Base-by-base conservation (phyloP, 1,140 invertebrate species). In the Aphaenogaster rudis region DNA sequence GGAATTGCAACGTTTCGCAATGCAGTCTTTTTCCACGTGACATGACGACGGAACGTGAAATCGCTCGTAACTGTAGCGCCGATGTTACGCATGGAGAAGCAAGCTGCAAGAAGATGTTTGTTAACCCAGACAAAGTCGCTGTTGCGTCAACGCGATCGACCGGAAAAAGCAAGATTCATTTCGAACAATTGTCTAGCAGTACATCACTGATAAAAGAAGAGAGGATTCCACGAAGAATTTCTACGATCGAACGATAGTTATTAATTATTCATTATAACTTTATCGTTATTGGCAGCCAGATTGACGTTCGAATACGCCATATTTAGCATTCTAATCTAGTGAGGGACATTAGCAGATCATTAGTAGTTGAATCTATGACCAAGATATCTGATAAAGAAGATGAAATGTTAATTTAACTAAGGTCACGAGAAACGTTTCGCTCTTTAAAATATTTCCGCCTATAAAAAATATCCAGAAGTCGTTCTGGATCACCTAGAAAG, bases 41-140 rank as follows among this genome's bases (percentile, higher is more conserved):
- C 64, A 61, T 69, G 52, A 74, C 71, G 67, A 82, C 80, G 42
- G 54, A 82, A 82, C 80, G n/a, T 61, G 71, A 82, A 82, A 74
- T 82, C 67, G 80, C 17, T 79, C 59, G 59, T 79, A 50, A 79
- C 78, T 39, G 33, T 66, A 74, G 28, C 36, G 36, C 52, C 54
- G 54, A 42, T 74, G 67, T 72, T 42, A 82, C 80, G 67, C 67
- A 74, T 82, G 80, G 45, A 39, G 57, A 57, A 71, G 36, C 36
- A 71, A 81, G 39, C 42, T 50, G 54, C 80, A 82, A 74, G n/a
- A 69, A 80, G 67, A 82, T 36, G 52, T 82, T 82, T 82, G 80
- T 74, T 74, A 82, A 82, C 71, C 54, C 33, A 57, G 21, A 71
- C 64, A 74, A 74, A 82, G 54, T 82, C 52, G 66, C 52, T 72